Conservation (phyloP, 2,113 vertebrate genomes). For the Arizona elegans region DNA sequence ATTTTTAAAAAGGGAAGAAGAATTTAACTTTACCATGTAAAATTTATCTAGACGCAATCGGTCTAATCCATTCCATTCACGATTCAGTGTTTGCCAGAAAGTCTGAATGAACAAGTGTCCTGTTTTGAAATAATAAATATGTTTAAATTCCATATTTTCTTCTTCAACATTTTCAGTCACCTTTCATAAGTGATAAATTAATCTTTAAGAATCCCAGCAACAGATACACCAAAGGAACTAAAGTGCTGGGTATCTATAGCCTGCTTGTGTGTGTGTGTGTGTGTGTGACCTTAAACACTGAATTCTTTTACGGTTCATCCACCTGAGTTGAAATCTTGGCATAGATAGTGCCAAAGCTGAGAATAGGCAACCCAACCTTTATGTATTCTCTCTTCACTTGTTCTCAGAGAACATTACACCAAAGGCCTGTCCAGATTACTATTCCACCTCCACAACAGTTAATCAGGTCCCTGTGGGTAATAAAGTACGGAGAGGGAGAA, state of each 20-base stretch:
- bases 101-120: constrained; percentile 81
- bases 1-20: not conserved
- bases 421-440: not conserved
- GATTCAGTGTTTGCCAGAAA: constrained; percentile 86
- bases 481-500: not conserved
- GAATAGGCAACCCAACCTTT: not conserved
- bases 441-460: not conserved
- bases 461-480: not conserved
- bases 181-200: not conserved
- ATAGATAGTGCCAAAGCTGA: not conserved
- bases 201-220: not conserved
- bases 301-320: not conserved
- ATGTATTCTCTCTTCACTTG: not conserved
- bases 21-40: constrained; percentile 73
- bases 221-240: not conserved
- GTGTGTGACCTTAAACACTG: not conserved
- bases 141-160: not conserved
- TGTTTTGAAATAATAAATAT: constrained; percentile 52
- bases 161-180: not conserved
- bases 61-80: constrained; percentile 89
- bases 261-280: not conserved
- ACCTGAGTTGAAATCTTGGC: not conserved
- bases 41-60: constrained; percentile 83
- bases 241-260: not conserved
- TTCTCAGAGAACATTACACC: not conserved